These are phyloP conservation scores for Lasiurus cinereus DNA, from an alignment of 2,113 vertebrate genomes.

Conservation along the genomic window DNA sequence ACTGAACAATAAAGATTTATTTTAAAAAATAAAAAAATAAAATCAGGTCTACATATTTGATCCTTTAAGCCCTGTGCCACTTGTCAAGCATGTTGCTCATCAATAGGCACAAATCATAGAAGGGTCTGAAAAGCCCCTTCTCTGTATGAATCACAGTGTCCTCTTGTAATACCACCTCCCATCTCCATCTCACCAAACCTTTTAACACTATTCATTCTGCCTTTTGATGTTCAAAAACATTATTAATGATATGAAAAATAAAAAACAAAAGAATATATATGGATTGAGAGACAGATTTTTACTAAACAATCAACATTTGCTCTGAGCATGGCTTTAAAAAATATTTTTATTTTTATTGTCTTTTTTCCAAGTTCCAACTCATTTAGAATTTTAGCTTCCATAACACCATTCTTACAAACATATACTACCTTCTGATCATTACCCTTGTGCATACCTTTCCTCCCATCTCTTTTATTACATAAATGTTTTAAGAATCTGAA, in stretches of 20 bases:
- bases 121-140: neutral
- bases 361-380: neutral
- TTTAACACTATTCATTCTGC: neutral
- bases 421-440: neutral
- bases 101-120: neutral
- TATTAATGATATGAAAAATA: neutral
- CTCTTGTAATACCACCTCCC: neutral
- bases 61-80: neutral
- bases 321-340: neutral
- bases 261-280: no score
- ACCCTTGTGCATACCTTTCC: neutral
- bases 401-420: neutral
- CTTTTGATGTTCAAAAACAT: conserved; percentile 12
- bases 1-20: no score
- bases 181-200: neutral
- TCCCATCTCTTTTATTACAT: neutral
- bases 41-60: no score
- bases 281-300: neutral
- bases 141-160: neutral
- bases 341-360: neutral
- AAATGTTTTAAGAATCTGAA: neutral
- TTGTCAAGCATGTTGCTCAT: neutral
- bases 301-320: neutral
- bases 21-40: no score
- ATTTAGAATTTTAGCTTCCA: neutral